These are phyloP conservation scores for Spheniscus humboldti DNA, from an alignment of 2,797 vertebrate genomes.

Conservation along the genomic window DNA sequence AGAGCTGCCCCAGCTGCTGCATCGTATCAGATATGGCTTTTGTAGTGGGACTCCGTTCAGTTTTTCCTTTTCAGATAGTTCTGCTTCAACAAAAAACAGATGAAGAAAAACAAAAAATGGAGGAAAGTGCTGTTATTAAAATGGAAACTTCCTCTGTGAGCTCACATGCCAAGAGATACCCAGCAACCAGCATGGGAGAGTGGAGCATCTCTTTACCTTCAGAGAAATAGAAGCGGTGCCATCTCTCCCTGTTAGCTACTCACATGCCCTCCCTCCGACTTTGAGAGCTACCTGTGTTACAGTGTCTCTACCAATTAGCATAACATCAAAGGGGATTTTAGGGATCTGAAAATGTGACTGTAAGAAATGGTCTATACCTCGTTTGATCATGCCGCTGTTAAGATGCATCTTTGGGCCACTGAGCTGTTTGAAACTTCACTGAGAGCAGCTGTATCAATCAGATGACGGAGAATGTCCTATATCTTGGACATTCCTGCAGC, in stretches of 20 bases:
- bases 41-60: rapidly evolving
- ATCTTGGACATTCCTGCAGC: not conserved
- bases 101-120: not conserved
- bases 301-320: not conserved
- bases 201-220: not conserved
- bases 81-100: not conserved
- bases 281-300: not conserved
- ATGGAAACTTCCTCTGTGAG: not conserved
- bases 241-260: not conserved
- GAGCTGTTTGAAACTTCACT: not conserved
- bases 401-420: not conserved
- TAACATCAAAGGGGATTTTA: not conserved
- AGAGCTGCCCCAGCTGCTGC: not conserved
- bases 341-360: not conserved
- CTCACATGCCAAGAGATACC: not conserved
- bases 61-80: not conserved
- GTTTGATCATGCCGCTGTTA: not conserved
- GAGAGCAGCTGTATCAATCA: not conserved
- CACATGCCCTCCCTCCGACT: not conserved
- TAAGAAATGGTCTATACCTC: not conserved
- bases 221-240: not conserved
- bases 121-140: not conserved
- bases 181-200: not conserved
- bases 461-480: not conserved
- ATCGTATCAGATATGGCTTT: rapidly evolving